Conservation (phyloP, 1,140 invertebrate genomes). For the Bombus waltoni region DNA sequence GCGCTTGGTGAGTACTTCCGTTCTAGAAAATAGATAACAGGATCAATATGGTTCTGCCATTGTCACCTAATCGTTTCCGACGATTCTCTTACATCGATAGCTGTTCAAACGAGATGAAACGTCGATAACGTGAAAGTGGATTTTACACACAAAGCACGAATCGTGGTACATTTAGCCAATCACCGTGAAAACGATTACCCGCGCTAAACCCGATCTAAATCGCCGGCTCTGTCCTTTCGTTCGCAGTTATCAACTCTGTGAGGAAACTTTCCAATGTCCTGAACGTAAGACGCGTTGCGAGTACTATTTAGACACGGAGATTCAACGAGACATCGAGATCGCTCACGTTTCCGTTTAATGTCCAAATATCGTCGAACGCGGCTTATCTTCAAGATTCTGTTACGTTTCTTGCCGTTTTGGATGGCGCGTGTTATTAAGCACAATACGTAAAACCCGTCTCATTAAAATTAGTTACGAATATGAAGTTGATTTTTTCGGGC, state of each 20-base stretch:
- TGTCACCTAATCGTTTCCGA: background rate
- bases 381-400: background rate
- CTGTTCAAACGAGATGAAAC: conserved; percentile 4
- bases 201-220: background rate
- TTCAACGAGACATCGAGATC: background rate
- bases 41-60: conserved; percentile 43
- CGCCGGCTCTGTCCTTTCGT: background rate
- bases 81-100: conserved; percentile 17
- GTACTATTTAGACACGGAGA: background rate
- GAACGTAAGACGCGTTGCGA: background rate
- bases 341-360: background rate
- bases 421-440: background rate
- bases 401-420: no score
- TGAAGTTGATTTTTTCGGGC: background rate
- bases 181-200: conserved; percentile 53
- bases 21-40: conserved; percentile 72
- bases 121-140: conserved; percentile 13
- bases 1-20: conserved; percentile 60
- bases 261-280: background rate
- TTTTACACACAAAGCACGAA: conserved; percentile 44
- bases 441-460: background rate
- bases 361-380: background rate
- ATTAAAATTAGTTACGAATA: background rate
- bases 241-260: background rate
- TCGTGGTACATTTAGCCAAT: conserved; percentile 47